Conservation (phyloP, 2,888 invertebrate genomes). For the Eurytoma californica region DNA sequence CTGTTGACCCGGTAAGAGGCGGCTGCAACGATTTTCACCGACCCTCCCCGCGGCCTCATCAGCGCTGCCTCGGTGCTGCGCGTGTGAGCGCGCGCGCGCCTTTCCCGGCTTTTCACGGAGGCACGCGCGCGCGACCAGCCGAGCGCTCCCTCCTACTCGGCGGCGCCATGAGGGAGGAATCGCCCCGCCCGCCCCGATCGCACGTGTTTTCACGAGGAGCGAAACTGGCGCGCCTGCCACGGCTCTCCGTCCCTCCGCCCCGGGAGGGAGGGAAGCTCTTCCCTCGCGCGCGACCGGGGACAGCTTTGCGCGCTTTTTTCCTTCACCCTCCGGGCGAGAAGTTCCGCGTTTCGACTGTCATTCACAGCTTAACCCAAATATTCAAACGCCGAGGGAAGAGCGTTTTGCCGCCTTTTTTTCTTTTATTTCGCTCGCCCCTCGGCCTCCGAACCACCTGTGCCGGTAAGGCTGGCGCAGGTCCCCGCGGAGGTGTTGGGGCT, state of each 20-base stretch:
- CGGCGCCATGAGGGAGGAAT: neutral
- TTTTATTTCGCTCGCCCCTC: neutral
- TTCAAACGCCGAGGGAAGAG: slow-evolving; percentile 52
- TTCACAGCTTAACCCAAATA: slow-evolving; percentile 65
- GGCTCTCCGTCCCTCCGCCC: slow-evolving; percentile 46
- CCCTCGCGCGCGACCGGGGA: neutral
- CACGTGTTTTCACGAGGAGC: slow-evolving; percentile 48
- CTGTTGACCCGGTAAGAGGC: slow-evolving; percentile 54
- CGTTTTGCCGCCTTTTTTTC: neutral
- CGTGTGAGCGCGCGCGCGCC: neutral
- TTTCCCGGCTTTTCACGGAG: slow-evolving; percentile 50
- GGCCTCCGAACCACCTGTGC: slow-evolving; percentile 27
- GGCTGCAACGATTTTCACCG: slow-evolving; percentile 47
- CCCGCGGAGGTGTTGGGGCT: slow-evolving; percentile 1
- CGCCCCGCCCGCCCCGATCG: slow-evolving; percentile 8
- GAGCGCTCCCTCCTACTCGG: slow-evolving; percentile 10
- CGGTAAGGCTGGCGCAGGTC: neutral
- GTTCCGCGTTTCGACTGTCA: slow-evolving; percentile 59
- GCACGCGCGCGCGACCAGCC: slow-evolving; percentile 21
- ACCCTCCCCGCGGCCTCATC: slow-evolving; percentile 36
- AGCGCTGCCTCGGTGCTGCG: neutral
- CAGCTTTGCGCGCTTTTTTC: slow-evolving; percentile 18
- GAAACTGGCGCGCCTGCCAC: slow-evolving; percentile 46
- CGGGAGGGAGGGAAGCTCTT: too few relatives aligned
- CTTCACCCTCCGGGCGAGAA: slow-evolving; percentile 10